Conservation (phyloP, 2,797 vertebrate species). For the Notolabrus celidotus region DNA sequence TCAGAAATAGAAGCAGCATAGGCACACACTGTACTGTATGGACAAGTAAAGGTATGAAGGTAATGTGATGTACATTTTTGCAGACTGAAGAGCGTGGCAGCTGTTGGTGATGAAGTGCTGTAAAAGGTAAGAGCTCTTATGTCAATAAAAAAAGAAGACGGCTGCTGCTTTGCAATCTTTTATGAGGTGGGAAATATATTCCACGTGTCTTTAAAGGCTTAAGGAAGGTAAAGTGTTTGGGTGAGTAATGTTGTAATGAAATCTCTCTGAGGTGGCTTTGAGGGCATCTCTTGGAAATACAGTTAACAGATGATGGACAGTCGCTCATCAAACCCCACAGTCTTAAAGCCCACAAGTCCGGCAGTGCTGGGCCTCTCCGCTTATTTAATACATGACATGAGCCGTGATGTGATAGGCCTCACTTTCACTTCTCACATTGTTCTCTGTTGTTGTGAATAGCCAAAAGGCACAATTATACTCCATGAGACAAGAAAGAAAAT, state of each 20-base stretch:
- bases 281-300: slow-evolving; percentile 30
- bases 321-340: slow-evolving; percentile 9
- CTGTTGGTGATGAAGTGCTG: slow-evolving; percentile 12
- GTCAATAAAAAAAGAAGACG: slow-evolving; percentile 7
- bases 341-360: slow-evolving; percentile 1
- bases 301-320: slow-evolving; percentile 34
- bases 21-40: background rate
- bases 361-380: background rate
- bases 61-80: background rate
- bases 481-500: slow-evolving; percentile 52
- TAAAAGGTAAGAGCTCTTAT: slow-evolving; percentile 4
- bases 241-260: slow-evolving; percentile 19
- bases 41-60: too few species aligned
- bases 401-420: slow-evolving; percentile 27
- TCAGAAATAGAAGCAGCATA: background rate
- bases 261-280: slow-evolving; percentile 13
- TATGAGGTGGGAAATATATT: slow-evolving; percentile 17
- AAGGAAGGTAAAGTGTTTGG: slow-evolving; percentile 4
- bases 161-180: slow-evolving; percentile 22
- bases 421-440: slow-evolving; percentile 42
- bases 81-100: background rate
- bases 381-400: background rate
- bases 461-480: slow-evolving; percentile 52
- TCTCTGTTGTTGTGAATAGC: slow-evolving; percentile 33
- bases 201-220: slow-evolving; percentile 5